Evolutionary conservation across 2,888 invertebrate species (phyloP).

Genomic region (Protonemura montana): DNA sequence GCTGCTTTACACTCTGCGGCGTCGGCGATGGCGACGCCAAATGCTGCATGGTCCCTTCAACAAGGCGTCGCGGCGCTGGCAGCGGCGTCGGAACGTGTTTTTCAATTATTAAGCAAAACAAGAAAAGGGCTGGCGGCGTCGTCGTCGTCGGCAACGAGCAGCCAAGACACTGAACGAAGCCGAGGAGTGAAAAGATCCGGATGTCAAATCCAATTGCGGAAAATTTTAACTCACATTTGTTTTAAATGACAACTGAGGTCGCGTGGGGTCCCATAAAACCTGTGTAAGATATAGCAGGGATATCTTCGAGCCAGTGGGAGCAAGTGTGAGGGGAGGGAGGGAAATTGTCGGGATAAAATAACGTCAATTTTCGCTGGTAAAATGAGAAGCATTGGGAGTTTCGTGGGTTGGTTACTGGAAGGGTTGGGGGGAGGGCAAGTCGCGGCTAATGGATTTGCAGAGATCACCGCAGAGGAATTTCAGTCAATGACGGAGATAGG

Average conservation of each 20-base stretch:
- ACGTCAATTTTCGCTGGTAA: conserved; percentile 38
- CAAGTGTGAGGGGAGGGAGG: background rate
- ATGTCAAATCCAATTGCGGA: conserved; percentile 41
- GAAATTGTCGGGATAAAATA: conserved; percentile 30
- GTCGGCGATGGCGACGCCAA: background rate
- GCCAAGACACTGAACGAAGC: conserved; percentile 21
- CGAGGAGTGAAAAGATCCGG: background rate
- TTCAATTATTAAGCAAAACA: conserved; percentile 50
- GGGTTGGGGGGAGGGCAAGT: background rate
- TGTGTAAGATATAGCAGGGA: conserved; percentile 20
- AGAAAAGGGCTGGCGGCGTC: conserved; percentile 35
- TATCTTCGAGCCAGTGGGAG: background rate
- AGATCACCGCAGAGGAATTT: conserved; percentile 30
- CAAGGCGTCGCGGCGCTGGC: background rate
- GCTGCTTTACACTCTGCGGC: background rate
- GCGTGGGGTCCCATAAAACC: conserved; percentile 3
- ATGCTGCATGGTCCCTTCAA: background rate
- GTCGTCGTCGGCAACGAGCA: background rate
- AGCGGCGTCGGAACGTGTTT: conserved; percentile 48
- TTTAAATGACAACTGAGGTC: conserved; percentile 34
- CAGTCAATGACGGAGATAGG: conserved; percentile 16
- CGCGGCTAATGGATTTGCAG: conserved; percentile 32
- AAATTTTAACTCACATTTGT: conserved; percentile 37
- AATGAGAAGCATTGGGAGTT: conserved; percentile 13
- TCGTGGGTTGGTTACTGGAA: background rate